These are phyloP conservation scores for Epizoanthus fatuus DNA, from an alignment of 92 coral and sea anemone species.

Conservation along the genomic window DNA sequence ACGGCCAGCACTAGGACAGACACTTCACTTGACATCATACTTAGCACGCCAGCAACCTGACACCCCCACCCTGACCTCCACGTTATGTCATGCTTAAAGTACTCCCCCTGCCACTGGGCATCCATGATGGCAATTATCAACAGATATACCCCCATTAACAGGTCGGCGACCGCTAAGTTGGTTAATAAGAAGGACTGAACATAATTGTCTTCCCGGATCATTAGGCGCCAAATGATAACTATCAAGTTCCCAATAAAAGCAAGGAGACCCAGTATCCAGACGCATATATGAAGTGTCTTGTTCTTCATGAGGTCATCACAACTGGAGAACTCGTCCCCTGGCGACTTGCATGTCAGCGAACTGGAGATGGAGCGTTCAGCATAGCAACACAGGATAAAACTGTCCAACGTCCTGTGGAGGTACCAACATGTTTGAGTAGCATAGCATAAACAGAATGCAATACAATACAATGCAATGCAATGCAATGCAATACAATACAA, in stretches of 20 bases:
- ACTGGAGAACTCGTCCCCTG: slow-evolving; percentile 73
- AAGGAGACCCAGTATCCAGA: slow-evolving; percentile 75
- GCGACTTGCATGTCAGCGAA: slow-evolving; percentile 59
- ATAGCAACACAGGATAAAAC: slow-evolving; percentile 73
- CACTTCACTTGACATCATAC: slow-evolving; percentile 77
- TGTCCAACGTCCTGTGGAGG: slow-evolving; percentile 56
- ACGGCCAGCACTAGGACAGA: slow-evolving; percentile 68
- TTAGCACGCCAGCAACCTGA: slow-evolving; percentile 63
- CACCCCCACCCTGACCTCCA: slow-evolving; percentile 86
- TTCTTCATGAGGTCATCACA: slow-evolving; percentile 86
- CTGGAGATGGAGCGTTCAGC: slow-evolving; percentile 49
- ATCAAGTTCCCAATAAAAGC: slow-evolving; percentile 72
- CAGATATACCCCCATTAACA: slow-evolving; percentile 78
- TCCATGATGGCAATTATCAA: slow-evolving; percentile 74
- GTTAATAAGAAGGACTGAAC: slow-evolving; percentile 66
- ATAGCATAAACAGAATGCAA: no score
- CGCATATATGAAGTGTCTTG: slow-evolving; percentile 58
- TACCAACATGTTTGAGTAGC: no score
- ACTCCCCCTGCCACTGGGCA: slow-evolving; percentile 79
- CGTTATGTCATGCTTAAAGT: slow-evolving; percentile 72
- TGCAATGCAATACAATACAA: no score
- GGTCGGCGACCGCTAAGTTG: slow-evolving; percentile 74
- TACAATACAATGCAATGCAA: no score
- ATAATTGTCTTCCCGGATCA: slow-evolving; percentile 40
- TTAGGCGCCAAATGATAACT: slow-evolving; percentile 63